Base-by-base conservation (phyloP, 1,140 invertebrate species). In the Cydia fagiglandana region DNA sequence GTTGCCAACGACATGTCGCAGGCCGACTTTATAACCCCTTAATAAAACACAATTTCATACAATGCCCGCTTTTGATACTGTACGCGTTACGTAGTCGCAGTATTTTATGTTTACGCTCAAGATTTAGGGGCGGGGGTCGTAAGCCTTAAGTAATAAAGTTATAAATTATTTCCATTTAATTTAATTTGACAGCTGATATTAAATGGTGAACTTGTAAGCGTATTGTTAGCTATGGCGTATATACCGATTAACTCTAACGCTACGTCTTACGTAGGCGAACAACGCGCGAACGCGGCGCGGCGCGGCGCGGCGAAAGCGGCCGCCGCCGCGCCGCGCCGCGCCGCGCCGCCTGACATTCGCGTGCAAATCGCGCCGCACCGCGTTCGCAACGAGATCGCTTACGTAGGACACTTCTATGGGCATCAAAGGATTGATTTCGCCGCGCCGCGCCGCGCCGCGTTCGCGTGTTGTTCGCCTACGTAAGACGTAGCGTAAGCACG, bases 1-100 rank as follows among this genome's bases (percentile, higher is more conserved):
- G 84, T 91, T 86, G 87, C 83, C 87, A 88, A 90, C 89, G 88
- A 88, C 88, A 86, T 89, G 88, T 91, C 84, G 83, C 88, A 81
- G 82, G 79, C 81, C 81, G 82, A 88, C 84, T 92, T 92, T 91
- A 92, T 92, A 91, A 88, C 87, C 88, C 88, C 86, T 88, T 91
- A 91, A 92, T 90, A 91, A 91, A 92, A 91, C 85, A 90, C 88
- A 90, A 91, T 90, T 92, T 88, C 89, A 89, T 90, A 88, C 86
- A 90, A 76, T 73, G 77, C 74, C 73, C 81, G 84, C 81, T 84
- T 83, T 76, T 83, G 82, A 88, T 87, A 88, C 88, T 85, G 81
- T 84, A 83, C 81, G 81, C 82, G 76, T 80, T 81, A 84, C 81
- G 80, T 80, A 81, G 75, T 83, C 80, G 83, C 85, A 85, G 86